Conservation (phyloP, 2,888 invertebrate species). For the Mechanitis mazaeus region DNA sequence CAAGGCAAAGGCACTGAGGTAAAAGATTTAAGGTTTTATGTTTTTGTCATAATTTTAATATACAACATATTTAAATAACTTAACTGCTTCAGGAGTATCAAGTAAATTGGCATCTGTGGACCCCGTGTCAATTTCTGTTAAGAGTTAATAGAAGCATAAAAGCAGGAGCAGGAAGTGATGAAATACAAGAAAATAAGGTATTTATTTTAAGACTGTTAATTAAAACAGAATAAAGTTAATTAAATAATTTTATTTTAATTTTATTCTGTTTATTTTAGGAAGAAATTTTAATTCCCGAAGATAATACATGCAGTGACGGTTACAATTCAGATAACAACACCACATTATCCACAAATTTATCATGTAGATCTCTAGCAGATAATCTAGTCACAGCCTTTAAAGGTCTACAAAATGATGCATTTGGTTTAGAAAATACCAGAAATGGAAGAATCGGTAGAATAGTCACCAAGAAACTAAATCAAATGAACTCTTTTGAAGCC, state of each 20-base stretch:
- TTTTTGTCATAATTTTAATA: too few species aligned
- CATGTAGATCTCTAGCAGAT: constrained; percentile 49
- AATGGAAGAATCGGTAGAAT: constrained; percentile 48
- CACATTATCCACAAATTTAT: constrained; percentile 22
- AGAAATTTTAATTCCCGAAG: constrained; percentile 13
- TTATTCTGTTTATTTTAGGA: constrained; percentile 32
- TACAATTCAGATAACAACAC: constrained; percentile 31
- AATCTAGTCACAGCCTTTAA: constrained; percentile 51
- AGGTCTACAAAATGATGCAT: constrained; percentile 55
- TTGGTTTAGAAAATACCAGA: constrained; percentile 48
- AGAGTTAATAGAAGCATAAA: constrained; percentile 46
- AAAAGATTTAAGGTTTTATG: neutral
- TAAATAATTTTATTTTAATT: neutral
- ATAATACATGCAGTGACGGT: constrained; percentile 38
- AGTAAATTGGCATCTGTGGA: constrained; percentile 68
- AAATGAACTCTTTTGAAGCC: constrained; percentile 57
- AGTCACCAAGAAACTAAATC: constrained; percentile 48
- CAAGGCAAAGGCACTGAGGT: constrained; percentile 42
- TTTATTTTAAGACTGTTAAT: constrained; percentile 11
- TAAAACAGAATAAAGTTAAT: constrained; percentile 1
- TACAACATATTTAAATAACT: neutral
- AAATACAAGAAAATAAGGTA: constrained; percentile 26
- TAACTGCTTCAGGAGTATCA: constrained; percentile 50
- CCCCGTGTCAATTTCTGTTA: constrained; percentile 59
- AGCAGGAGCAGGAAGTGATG: neutral